phyloP scores from a whole-genome alignment of 2,888 invertebrate species.

The Eupithecia inturbata region DNA sequence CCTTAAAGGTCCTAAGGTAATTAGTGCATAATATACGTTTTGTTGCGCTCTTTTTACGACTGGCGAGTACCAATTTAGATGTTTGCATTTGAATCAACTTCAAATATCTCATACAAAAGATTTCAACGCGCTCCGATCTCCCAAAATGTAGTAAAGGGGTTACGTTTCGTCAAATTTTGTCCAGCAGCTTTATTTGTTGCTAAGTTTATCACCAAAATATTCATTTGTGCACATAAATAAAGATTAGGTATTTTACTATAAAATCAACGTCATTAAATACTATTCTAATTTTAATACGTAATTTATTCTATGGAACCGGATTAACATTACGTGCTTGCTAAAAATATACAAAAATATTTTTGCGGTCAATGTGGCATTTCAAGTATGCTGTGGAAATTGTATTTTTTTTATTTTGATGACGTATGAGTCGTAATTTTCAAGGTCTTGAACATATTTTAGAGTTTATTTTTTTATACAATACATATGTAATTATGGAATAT shows the following conservation, averaged over 20 bases:
- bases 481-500: background rate
- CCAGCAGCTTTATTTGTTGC: background rate
- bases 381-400: background rate
- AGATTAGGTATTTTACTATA: background rate
- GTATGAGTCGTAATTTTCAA: background rate
- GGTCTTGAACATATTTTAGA: background rate
- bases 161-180: background rate
- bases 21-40: too few relatives aligned
- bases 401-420: slow-evolving; percentile 6
- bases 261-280: background rate
- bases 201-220: background rate
- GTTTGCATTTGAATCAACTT: background rate
- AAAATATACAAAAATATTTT: slow-evolving; percentile 4
- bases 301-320: too few relatives aligned
- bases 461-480: too few relatives aligned
- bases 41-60: background rate
- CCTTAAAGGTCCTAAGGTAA: too few relatives aligned
- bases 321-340: background rate
- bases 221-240: background rate
- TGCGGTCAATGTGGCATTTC: background rate
- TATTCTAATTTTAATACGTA: background rate
- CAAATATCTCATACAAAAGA: background rate
- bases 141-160: background rate
- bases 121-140: background rate
- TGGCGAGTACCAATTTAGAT: background rate